Base-by-base conservation (phyloP, 37 sponge, comb jelly and placozoan genomes). In the Petrosia ficiformis region DNA sequence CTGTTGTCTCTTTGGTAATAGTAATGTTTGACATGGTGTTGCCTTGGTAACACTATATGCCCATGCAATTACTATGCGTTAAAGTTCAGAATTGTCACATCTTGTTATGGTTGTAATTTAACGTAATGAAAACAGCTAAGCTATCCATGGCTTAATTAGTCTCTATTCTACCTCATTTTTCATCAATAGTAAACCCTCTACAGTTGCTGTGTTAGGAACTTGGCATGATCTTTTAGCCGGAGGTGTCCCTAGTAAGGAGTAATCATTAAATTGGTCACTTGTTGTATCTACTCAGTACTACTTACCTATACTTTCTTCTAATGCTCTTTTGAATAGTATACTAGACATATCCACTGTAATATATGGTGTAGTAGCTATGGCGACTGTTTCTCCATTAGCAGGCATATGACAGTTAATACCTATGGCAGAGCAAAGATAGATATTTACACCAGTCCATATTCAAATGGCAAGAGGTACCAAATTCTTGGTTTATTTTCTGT, bases 381-480 rank as follows among this genome's bases (percentile, higher is more conserved):
- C 60, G 26, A 90, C 85, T 1, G 84, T 89, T 70, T 96, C 97
- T 30, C 97, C 97, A 68, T 96, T 96, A 34, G 93, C 89, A 19
- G 97, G 97, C 83, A 87, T 90, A 67, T 71, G 87, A 57, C 91
- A 93, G 44, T 78, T 75, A 44, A 93, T 71, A 4, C 87, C 79
- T 82, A 35, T 42, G 30, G 4, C 19, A 59, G 25, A 11, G 39
- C 19, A 72, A 11, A n/a, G 29, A 21, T 42, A 48, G 28, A 4
- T 34, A 40, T 22, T 26, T 4, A 33, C 24, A 35, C 4, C 44
- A 33, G 21, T 26, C 39, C 24, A 14, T 41, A 71, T 16, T 70
- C 16, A 14, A 30, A 30, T 64, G 66, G n/a, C n/a, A n/a, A n/a
- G n/a, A 71, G 44, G 42, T 61, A 81, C 90, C 90, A 80, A 90